Conservation (phyloP, 2,113 vertebrate genomes). For the Melozone crissalis region DNA sequence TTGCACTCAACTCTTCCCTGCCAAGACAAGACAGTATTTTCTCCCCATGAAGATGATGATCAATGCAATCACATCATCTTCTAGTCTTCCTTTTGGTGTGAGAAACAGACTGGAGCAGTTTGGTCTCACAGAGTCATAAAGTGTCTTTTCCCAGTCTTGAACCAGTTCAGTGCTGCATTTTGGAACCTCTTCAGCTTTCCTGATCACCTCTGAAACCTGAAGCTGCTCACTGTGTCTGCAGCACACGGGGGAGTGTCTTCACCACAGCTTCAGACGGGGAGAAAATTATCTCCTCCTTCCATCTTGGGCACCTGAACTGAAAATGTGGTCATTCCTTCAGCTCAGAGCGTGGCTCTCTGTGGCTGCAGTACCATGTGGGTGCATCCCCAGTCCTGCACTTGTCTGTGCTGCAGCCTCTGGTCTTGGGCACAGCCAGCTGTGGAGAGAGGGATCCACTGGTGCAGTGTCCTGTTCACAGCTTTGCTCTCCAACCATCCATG, state of each 20-base stretch:
- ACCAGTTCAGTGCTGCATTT: background rate
- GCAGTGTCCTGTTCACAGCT: too few relatives aligned
- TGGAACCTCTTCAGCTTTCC: background rate
- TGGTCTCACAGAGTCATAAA: background rate
- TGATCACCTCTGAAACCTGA: background rate
- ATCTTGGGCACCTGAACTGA: fast-evolving
- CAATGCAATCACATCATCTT: background rate
- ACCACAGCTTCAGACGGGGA: background rate
- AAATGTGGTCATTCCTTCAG: background rate
- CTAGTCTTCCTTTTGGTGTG: background rate
- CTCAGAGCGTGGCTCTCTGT: background rate
- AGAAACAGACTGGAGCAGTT: background rate
- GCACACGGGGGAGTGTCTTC: background rate
- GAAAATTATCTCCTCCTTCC: fast-evolving
- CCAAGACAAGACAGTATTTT: background rate
- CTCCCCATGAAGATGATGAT: background rate
- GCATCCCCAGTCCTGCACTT: background rate
- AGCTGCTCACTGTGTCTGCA: background rate
- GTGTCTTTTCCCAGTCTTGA: background rate
- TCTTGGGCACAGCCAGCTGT: background rate
- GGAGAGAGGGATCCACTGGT: background rate
- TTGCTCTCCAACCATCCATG: background rate
- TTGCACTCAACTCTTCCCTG: background rate
- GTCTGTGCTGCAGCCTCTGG: fast-evolving
- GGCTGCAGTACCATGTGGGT: background rate